Base-by-base conservation (phyloP, 2,113 vertebrate genomes). In the Scalopus aquaticus region DNA sequence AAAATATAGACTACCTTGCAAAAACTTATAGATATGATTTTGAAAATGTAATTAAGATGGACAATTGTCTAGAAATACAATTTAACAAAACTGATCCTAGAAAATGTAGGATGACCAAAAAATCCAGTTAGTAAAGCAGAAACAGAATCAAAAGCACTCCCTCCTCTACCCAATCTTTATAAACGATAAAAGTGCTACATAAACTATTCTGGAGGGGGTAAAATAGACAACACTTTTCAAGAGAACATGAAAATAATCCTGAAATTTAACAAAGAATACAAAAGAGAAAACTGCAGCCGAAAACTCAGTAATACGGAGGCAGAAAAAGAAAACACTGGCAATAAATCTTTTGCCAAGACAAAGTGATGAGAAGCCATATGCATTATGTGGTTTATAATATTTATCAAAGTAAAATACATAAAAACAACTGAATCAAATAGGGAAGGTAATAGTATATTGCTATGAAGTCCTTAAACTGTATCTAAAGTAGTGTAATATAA, bases 261-360 rank as follows among this genome's bases (percentile, higher is more conserved):
- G 26, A 91, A 96, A 76, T 46, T 37, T 79, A 39, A 88, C 32
- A 84, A 95, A 73, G 56, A 89, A 78, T 51, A 16, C 30, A 56
- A 39, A 56, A 77, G n/a, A 10, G 9, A 58, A 46, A 77, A 65
- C 7, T 49, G 7, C 24, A 62, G 62, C 8, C 30, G 16, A 13
- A 84, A 49, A 44, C 60, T 79, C 26, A 90, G 26, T 9, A 60
- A 80, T 22, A 82, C n/a, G 6, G 51, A 74, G n/a, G 26, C 20
- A 49, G 90, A 90, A 90, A 42, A 82, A 73, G 44, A 58, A 87
- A 94, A 79, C 19, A 54, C n/a, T 64, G 60, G 56, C 58, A 84
- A 77, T 72, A 95, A 83, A 28, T 44, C 51, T 85, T 91, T 39
- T 42, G 51, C 72, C 67, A 92, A 74, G 28, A 87, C 32, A 9